Evolutionary conservation across 2,797 vertebrate genomes (phyloP), one percentile per base, ranked within the genome.

Genomic region (Phyllotis vaccarum): DNA sequence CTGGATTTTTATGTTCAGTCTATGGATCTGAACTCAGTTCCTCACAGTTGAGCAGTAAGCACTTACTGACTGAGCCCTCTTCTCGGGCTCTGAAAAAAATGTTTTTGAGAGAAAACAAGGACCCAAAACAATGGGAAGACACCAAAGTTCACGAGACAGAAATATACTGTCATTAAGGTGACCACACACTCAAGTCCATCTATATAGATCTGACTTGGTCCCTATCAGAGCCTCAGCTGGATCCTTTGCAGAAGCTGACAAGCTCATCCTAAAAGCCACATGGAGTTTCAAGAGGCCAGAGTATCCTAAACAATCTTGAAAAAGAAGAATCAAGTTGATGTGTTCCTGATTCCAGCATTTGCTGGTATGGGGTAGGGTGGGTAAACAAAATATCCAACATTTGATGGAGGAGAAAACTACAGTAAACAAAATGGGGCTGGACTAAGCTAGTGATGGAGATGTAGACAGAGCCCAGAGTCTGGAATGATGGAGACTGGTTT

Each of bases 401-500:
- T 88, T 37, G 16, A 54, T 12, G n/a, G 52, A 34, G 3, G 58
- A 16, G 1, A 5, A 2, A 68, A 24, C 9, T 27, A 52, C 16
- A 27, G 60, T 14, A 0, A 70, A 64, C 74, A 89, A 58, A 64
- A 31, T 9, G 14, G 58, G 9, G 21, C 3, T 21, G 64, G 12
- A 0, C 34, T 8, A 40, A n/a, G 21, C 24, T 17, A 13, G 12
- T 3, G 34, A 40, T 0, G 16, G 2, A 62, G 7, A 5, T 3
- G 5, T 0, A 22, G 49, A 6, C 0, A 13, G 17, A 14, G 31
- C 0, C 2, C 9, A 17, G 58, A 37, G 37, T 6, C 66, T 75
- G 56, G 82, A 86, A 62, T 24, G 22, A n/a, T 0, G 14, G 43
- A 16, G 37, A 46, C 0, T 19, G 66, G 27, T n/a, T 80, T 78